Base-by-base conservation (phyloP, 1,140 invertebrate species). In the Brachionus rotundiformis region DNA sequence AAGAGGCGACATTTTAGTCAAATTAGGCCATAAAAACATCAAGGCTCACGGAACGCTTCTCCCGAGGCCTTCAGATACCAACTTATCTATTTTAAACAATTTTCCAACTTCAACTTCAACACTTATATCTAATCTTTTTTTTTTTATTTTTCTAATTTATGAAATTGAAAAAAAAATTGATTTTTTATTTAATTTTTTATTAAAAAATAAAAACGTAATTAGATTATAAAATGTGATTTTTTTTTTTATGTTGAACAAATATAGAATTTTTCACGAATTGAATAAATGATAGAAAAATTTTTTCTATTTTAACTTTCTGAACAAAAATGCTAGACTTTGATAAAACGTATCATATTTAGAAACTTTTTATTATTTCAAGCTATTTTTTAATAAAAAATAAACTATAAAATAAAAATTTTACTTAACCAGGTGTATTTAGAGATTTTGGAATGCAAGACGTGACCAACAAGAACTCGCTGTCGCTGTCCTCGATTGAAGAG, bases 341-440 rank as follows among this genome's bases (percentile, higher is more conserved):
- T 63, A 63, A 63, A 63, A 63, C 61, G 61, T 63, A 63, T 63
- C 61, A 63, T 63, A 29, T 63, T 63, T 63, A 27, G 29, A 63
- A 63, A 63, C 29, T 63, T 63, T 29, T n/a, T 29, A 63, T 63
- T 63, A 29, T 63, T 63, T 63, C 61, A 63, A 31, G n/a, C 23
- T n/a, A 63, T 13, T 59, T 27, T n/a, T 33, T 13, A 11, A 16
- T 8, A 13, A 31, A 63, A 63, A 63, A n/a, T n/a, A n/a, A n/a
- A n/a, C n/a, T n/a, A n/a, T n/a, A n/a, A n/a, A n/a, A n/a, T n/a
- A 27, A 31, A 27, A 13, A 13, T 11, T 63, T 63, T 63, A 19
- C 19, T 23, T 19, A 54, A 54, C n/a, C 47, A 54, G 47, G 19
- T 16, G 23, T 19, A 19, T 54, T 54, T 54, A 25, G 1, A 54